Evolutionary conservation across 1,140 invertebrate species (phyloP).

Genomic region (Hydropsyche tenuis): DNA sequence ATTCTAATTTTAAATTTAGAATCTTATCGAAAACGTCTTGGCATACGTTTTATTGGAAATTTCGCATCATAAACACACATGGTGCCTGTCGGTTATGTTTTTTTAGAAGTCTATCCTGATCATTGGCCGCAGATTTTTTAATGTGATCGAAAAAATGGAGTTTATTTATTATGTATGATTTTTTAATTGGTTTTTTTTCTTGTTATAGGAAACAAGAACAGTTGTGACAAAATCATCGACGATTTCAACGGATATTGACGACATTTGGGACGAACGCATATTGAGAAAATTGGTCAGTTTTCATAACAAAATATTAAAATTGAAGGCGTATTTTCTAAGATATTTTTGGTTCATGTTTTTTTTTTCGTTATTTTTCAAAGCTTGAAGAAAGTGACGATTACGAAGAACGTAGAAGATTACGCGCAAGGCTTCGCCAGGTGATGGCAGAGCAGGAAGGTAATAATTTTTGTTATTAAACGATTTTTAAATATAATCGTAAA

Average conservation of each 20-base stretch:
- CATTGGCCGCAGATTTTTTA: no score
- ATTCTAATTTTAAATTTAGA: neutral
- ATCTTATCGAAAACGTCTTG: conserved; percentile 5
- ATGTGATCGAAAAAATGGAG: no score
- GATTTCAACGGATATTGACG: conserved; percentile 65
- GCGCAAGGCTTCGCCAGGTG: conserved; percentile 75
- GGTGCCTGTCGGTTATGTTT: neutral
- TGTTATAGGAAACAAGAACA: conserved; percentile 62
- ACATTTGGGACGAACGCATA: conserved; percentile 76
- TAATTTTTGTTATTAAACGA: no score
- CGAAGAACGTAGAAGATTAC: conserved; percentile 82
- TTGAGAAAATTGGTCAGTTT: conserved; percentile 72
- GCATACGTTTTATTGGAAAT: conserved; percentile 1
- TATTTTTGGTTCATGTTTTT: neutral
- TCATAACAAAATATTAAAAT: neutral
- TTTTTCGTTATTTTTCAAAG: conserved; percentile 62
- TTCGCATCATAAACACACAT: neutral
- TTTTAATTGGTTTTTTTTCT: conserved; percentile 32
- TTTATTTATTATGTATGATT: no score
- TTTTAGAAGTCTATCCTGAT: neutral
- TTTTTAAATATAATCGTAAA: no score
- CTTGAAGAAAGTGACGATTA: conserved; percentile 84
- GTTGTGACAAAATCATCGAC: conserved; percentile 58
- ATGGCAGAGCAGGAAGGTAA: conserved; percentile 82
- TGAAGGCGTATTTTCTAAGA: neutral